Evolutionary conservation across 2,888 invertebrate genomes (phyloP).

Genomic region (Tetramorium bicarinatum): DNA sequence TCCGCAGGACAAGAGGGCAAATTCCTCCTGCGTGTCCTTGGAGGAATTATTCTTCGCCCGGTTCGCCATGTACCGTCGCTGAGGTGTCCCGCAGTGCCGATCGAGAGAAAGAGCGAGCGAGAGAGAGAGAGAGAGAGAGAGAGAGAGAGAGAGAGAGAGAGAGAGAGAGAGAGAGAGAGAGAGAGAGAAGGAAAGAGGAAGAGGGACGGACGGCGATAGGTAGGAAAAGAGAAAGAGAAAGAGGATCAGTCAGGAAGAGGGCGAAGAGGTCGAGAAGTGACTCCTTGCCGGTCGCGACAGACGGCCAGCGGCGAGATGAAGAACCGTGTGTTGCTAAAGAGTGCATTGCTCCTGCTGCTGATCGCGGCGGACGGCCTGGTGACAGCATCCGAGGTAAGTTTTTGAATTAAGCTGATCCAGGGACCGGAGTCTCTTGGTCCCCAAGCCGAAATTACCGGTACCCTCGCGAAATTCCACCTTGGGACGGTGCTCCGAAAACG

Average conservation of each 20-base stretch:
- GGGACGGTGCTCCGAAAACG: constrained; percentile 1
- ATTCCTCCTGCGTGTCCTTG: constrained; percentile 46
- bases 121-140: constrained; percentile 19
- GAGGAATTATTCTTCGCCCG: constrained; percentile 42
- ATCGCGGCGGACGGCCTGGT: constrained; percentile 64
- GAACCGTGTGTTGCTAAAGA: constrained; percentile 73
- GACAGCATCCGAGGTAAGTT: constrained; percentile 76
- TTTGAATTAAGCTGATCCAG: background rate
- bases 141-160: background rate
- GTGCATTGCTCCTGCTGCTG: constrained; percentile 74
- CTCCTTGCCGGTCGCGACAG: constrained; percentile 54
- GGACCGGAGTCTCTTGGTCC: background rate
- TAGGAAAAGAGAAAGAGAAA: constrained; percentile 14
- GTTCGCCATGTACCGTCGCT: constrained; percentile 65
- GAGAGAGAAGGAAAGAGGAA: constrained; percentile 31
- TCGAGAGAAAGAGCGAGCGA: constrained; percentile 39
- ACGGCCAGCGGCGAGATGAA: constrained; percentile 62
- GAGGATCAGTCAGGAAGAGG: constrained; percentile 46
- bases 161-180: constrained; percentile 24
- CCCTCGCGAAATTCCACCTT: background rate
- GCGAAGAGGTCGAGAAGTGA: constrained; percentile 65
- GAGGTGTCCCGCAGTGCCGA: constrained; percentile 51
- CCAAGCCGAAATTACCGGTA: constrained; percentile 20
- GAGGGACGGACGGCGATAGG: constrained; percentile 14
- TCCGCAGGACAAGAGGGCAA: constrained; percentile 37